These are phyloP conservation scores for Asteroscopus sphinx DNA, from an alignment of 2,888 invertebrate species.

Conservation along the genomic window DNA sequence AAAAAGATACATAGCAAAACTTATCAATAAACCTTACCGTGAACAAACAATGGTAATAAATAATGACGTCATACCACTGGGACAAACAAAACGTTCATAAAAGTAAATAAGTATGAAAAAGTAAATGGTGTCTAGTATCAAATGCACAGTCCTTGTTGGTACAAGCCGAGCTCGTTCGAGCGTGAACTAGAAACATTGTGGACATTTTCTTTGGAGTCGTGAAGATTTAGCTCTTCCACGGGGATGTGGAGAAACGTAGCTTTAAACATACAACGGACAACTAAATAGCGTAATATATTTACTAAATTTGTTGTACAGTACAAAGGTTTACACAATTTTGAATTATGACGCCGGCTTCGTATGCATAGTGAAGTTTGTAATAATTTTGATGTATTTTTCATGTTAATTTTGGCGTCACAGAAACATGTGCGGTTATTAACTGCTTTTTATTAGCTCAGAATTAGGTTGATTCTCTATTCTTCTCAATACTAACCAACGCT, in stretches of 20 bases:
- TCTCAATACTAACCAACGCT: background rate
- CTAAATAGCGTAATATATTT: slow-evolving; percentile 41
- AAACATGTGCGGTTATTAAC: slow-evolving; percentile 20
- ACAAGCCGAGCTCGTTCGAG: slow-evolving; percentile 61
- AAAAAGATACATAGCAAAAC: slow-evolving; percentile 18
- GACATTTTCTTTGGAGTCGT: slow-evolving; percentile 63
- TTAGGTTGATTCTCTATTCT: slow-evolving; percentile 12
- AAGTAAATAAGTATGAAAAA: no score
- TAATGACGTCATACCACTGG: slow-evolving; percentile 5
- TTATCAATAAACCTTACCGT: slow-evolving; percentile 20
- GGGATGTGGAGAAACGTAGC: slow-evolving; percentile 51
- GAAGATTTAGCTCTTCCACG: slow-evolving; percentile 65
- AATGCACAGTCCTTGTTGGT: slow-evolving; percentile 49
- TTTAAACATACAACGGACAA: slow-evolving; percentile 26
- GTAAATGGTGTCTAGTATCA: slow-evolving; percentile 40
- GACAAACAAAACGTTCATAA: slow-evolving; percentile 8
- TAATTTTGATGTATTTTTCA: slow-evolving; percentile 50
- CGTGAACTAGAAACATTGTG: slow-evolving; percentile 62
- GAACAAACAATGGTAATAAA: slow-evolving; percentile 16
- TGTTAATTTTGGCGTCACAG: slow-evolving; percentile 40
- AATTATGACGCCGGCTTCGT: slow-evolving; percentile 37
- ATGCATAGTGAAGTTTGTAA: slow-evolving; percentile 33
- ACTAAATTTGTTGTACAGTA: slow-evolving; percentile 33
- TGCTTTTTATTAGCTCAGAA: slow-evolving; percentile 16
- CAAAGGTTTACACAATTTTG: slow-evolving; percentile 40